These are phyloP conservation scores for Nestor notabilis DNA, from an alignment of 2,113 vertebrate species.

Conservation along the genomic window DNA sequence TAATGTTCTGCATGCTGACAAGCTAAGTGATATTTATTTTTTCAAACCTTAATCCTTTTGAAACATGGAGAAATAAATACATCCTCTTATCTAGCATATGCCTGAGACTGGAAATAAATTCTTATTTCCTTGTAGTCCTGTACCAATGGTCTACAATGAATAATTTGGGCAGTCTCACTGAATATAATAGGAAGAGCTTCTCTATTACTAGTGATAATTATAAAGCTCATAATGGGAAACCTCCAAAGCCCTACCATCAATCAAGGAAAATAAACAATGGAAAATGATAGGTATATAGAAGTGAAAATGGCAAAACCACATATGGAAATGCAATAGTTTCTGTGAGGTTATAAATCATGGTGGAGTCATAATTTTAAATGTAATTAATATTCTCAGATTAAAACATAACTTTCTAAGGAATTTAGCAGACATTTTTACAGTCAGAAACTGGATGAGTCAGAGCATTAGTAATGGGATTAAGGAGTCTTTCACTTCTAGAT, in stretches of 20 bases:
- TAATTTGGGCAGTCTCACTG: conserved; percentile 78
- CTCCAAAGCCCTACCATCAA: conserved; percentile 77
- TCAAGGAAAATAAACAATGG: conserved; percentile 82
- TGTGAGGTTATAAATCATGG: conserved; percentile 77
- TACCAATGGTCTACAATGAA: conserved; percentile 78
- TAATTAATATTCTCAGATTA: conserved; percentile 81
- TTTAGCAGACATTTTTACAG: conserved; percentile 27
- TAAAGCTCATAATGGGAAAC: conserved; percentile 82
- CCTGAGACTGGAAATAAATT: conserved; percentile 81
- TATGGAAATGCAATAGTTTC: conserved; percentile 64
- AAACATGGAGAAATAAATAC: conserved; percentile 87
- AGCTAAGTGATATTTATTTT: conserved; percentile 85
- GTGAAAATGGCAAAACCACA: conserved; percentile 69
- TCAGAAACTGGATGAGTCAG: background rate
- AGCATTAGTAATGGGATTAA: background rate
- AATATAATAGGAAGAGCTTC: conserved; percentile 81
- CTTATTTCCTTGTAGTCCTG: conserved; percentile 73
- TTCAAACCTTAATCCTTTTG: conserved; percentile 83
- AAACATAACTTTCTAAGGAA: conserved; percentile 70
- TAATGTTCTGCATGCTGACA: conserved; percentile 80
- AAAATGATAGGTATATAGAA: conserved; percentile 78
- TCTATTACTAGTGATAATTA: conserved; percentile 84
- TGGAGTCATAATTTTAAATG: conserved; percentile 53
- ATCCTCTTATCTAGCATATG: conserved; percentile 85
- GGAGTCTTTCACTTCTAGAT: background rate